Base-by-base conservation (phyloP, 2,888 invertebrate genomes). In the Atethmia centrago region DNA sequence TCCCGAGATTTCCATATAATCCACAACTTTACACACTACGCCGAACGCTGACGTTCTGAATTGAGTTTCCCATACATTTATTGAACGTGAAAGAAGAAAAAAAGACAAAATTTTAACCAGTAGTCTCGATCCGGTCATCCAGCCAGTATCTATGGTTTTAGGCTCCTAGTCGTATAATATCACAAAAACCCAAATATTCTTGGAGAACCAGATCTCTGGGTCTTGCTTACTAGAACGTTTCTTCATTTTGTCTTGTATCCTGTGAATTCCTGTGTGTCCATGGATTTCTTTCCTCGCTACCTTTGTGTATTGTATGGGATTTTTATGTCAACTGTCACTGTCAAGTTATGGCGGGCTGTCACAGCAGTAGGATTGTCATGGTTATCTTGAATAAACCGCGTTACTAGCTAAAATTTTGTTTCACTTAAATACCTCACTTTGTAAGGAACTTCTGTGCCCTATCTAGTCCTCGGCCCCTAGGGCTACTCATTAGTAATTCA, bases 401-500 rank as follows among this genome's bases (percentile, higher is more conserved):
- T 64, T 47, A 45, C 21, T 62, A 62, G 45, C 19, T 45, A 3
- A 28, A 31, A 21, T 14, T 47, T 31, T 63, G 21, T 63, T 63
- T 28, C 1, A 21, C 25, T 21, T 28, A 9, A 9, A 28, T 21
- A 31, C 47, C 9, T 47, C 47, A 10, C 25, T n/a, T 40, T 21
- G n/a, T 25, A 4, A 56, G 51, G 58, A 55, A 36, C 79, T 82
- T 82, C 83, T 82, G 83, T 28, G 8, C 40, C 40, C 28, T 74
- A 62, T 68, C 71, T 71, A 25, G 55, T 36, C 40, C 9, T 31
- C 71, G 71, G 31, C 62, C 49, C 47, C n/a, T 66, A 62, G 56
- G 51, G 74, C 80, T 74, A 83, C 82, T 87, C 89, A 84, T 88
- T 86, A 83, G 87, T 86, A 85, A 90, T 87, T 87, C 86, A 87